Base-by-base conservation (phyloP, 2,888 invertebrate genomes). In the Sinotaia quadrata region DNA sequence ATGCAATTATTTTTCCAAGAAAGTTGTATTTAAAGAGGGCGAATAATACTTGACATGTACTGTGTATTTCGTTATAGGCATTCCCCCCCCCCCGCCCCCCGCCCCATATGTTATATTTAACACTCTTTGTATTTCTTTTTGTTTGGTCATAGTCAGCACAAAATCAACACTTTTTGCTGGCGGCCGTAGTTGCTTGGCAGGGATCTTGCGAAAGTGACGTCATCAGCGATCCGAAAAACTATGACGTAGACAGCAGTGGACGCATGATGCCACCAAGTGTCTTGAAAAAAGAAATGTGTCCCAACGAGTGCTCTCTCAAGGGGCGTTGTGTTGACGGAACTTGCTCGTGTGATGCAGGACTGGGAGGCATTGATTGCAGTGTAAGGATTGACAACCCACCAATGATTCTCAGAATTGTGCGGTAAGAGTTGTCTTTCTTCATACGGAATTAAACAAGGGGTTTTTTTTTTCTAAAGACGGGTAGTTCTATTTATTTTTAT, bases 331-430 rank as follows among this genome's bases (percentile, higher is more conserved):
- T 29, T 18, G 47, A 34, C n/a, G 66, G 60, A 10, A 36, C 29
- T 8, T 70, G 70, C 37, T 21, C 47, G 1, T 70, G 70, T 29
- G 12, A 44, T 18, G 36, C 4, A 8, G 60, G 66, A 3, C 51
- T 47, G 54, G 44, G 34, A 7, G 70, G 70, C 27, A 34, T 44
- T 12, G 66, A 70, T 56, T 70, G 70, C 36, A 34, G 56, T 7
- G 60, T 70, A 24, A n/a, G 34, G 18, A 27, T 10, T 10, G 21
- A 56, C 33, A 18, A 34, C 27, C 34, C 70, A 15, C 72, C 73
- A 1, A 41, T 44, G 10, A 31, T 75, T 8, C 65, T 68, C 29
- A 57, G 59, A 24, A 44, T 72, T 2, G 44, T 59, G 12, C 29
- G 59, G 59, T 59, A 29, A 8, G 0, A 24, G 18, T 7, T 47